phyloP scores from a whole-genome alignment of 2,888 invertebrate genomes.

The Gastrophysa polygoni region DNA sequence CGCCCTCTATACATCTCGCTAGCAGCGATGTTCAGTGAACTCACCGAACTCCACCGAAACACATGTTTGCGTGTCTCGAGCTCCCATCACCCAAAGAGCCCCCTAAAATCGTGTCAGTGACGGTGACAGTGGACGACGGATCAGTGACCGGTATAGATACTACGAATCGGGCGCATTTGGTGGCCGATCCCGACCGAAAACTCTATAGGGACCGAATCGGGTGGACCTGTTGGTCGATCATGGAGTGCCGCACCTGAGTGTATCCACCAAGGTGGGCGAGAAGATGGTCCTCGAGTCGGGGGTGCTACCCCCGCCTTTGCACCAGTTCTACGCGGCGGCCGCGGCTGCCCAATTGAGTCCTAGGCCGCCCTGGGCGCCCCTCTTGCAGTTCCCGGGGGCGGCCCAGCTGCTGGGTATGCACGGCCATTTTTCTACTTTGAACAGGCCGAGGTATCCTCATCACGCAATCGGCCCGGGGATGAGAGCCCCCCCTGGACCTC shows the following conservation, averaged over 20 bases:
- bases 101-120: conserved; percentile 17
- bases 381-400: conserved; percentile 59
- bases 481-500: conserved; percentile 56
- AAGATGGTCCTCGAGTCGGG: conserved; percentile 69
- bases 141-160: conserved; percentile 1
- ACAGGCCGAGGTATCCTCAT: conserved; percentile 55
- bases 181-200: too few species aligned
- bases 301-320: conserved; percentile 72
- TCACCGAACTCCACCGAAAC: conserved; percentile 42
- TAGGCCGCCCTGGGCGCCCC: conserved; percentile 62
- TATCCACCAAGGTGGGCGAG: conserved; percentile 37
- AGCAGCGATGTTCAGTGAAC: conserved; percentile 50
- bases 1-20: conserved; percentile 41
- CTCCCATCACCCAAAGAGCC: too few species aligned
- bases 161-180: too few species aligned
- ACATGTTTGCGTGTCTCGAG: conserved; percentile 36
- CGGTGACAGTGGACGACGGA: conserved; percentile 13
- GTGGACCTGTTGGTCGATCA: neutral
- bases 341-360: conserved; percentile 70
- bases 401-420: conserved; percentile 59
- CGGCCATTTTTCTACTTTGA: conserved; percentile 57
- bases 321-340: conserved; percentile 73
- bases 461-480: conserved; percentile 48
- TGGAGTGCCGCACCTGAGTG: conserved; percentile 24
- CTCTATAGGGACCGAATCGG: neutral